Evolutionary conservation across 2,797 vertebrate genomes (phyloP), one percentile per base, ranked within the genome.

Genomic region (Tapirus indicus): DNA sequence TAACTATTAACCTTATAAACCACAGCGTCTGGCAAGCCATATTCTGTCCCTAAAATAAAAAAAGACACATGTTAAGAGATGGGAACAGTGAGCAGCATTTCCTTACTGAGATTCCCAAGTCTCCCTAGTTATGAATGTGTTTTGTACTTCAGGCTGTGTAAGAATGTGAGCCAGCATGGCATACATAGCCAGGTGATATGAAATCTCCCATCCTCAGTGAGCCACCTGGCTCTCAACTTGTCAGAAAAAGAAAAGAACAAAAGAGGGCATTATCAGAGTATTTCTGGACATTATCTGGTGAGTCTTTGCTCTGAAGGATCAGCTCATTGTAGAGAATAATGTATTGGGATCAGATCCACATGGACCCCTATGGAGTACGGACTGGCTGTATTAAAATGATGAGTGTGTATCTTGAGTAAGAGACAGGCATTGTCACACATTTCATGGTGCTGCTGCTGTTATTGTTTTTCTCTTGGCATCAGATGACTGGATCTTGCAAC

Each of bases 191-290:
- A 79, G 41, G 49, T 71, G 71, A 38, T 38, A 2, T 1, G 44
- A 78, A 49, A 29, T 62, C 7, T 56, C 9, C 49, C 12, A 27
- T 32, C 29, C 32, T 78, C 68, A 13, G 13, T 35, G 35, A 66
- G 44, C 29, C 25, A 49, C 35, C 14, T 80, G 10, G 38, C 69
- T 75, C 52, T 85, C 44, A 32, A 71, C 3, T 49, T 52, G 14
- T 47, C 9, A 91, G 77, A 75, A 69, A 92, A 21, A 82, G 18
- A 60, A 89, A 58, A 88, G 60, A 49, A 11, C 12, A 78, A 29
- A 80, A 68, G 29, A 13, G 29, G 9, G 5, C 0, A 21, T 29
- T 18, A 25, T n/a, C 9, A 66, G 32, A 56, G 0, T 83, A 35
- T 69, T 90, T 84, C 23, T 92, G 17, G 13, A 71, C 25, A 54